phyloP scores from a whole-genome alignment of 2,113 vertebrate genomes.

The Ictalurus punctatus region DNA sequence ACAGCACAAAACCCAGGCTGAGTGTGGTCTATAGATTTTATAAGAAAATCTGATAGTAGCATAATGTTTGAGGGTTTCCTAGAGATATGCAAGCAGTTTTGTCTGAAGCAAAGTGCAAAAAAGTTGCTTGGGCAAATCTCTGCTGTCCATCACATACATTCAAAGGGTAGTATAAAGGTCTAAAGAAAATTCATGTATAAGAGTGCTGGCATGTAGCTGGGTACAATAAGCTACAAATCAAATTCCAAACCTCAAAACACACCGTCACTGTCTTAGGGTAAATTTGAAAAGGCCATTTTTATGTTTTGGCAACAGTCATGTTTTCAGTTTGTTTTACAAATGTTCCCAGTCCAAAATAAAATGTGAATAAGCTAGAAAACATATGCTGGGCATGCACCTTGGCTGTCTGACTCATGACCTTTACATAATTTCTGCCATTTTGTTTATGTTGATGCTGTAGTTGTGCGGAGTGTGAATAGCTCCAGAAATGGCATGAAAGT shows the following conservation, averaged over 20 bases:
- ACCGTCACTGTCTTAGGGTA: not conserved
- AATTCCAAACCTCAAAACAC: not conserved
- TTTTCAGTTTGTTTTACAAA: not conserved
- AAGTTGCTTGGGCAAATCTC: not conserved
- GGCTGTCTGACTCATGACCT: not conserved
- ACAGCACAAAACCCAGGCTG: constrained; percentile 42
- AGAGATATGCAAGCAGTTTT: constrained; percentile 40
- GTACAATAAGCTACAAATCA: not conserved
- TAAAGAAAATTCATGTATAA: not conserved
- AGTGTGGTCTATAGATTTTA: constrained; percentile 51
- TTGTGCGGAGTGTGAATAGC: not conserved
- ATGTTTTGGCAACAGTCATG: not conserved
- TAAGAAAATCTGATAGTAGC: constrained; percentile 60
- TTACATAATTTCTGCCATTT: not conserved
- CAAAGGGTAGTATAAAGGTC: not conserved
- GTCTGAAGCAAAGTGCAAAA: constrained; percentile 2
- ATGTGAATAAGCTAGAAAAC: not conserved
- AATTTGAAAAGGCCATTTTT: not conserved
- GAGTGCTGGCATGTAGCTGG: not conserved
- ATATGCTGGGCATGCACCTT: not conserved
- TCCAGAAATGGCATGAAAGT: not conserved
- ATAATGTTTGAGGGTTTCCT: constrained; percentile 57
- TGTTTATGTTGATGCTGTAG: not conserved
- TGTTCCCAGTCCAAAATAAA: not conserved
- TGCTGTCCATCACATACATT: not conserved